These are phyloP conservation scores for Acanthosepion esculentum DNA, from an alignment of 2,888 invertebrate genomes.

Conservation along the genomic window DNA sequence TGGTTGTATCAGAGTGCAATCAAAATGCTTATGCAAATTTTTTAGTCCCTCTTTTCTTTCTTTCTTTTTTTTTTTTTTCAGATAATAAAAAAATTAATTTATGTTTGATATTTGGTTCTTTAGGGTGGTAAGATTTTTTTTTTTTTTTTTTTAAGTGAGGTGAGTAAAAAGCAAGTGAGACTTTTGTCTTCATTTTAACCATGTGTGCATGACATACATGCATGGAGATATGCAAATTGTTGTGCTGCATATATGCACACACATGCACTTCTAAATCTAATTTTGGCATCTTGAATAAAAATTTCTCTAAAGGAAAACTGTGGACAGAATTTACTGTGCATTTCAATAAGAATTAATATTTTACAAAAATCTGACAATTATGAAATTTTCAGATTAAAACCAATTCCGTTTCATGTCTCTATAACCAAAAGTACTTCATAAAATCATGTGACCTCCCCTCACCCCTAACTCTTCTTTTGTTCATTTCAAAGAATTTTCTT, in stretches of 20 bases:
- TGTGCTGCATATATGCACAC: not conserved
- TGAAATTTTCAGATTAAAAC: not conserved
- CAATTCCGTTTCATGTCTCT: not conserved
- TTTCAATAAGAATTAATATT: not conserved
- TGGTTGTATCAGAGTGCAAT: not conserved
- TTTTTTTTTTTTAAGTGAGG: not conserved
- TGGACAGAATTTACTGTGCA: slow-evolving; percentile 33
- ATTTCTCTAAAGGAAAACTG: slow-evolving; percentile 17
- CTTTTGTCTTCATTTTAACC: not conserved
- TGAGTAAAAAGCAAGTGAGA: not conserved
- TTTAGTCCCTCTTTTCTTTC: not conserved
- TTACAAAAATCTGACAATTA: not conserved
- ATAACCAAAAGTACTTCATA: not conserved
- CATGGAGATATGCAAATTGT: not conserved
- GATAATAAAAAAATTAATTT: no score
- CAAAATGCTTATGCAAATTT: not conserved
- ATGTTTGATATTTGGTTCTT: not conserved
- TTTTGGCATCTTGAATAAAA: slow-evolving; percentile 17
- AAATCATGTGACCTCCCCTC: not conserved
- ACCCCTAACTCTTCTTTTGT: not conserved
- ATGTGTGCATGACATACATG: no score
- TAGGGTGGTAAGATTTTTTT: not conserved
- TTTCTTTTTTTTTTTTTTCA: not conserved
- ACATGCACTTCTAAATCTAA: not conserved
- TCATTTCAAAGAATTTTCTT: not conserved